Evolutionary conservation across 2,888 invertebrate genomes (phyloP).

Genomic region (Teleiodes luculella): DNA sequence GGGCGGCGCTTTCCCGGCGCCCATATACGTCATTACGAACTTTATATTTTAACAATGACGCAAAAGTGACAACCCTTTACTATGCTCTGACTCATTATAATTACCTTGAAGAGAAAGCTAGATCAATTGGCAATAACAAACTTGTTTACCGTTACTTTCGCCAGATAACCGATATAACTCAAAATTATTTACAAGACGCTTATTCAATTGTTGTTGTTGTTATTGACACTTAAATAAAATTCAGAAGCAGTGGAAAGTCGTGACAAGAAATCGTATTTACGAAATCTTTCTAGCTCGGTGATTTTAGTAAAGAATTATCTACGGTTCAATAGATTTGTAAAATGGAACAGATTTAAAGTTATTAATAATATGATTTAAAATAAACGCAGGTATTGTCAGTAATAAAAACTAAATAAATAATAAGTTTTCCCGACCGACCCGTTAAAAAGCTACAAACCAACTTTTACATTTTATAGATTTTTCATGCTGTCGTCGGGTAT

Average conservation of each 20-base stretch:
- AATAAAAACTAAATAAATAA: no score
- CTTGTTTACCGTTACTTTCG: constrained; percentile 9
- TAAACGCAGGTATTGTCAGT: no score
- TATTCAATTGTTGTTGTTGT: neutral
- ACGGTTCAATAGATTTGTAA: neutral
- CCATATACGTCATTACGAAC: constrained; percentile 6
- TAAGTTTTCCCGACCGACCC: no score
- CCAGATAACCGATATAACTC: neutral
- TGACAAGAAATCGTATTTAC: neutral
- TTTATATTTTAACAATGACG: neutral
- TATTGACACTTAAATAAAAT: neutral
- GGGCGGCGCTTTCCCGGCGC: neutral
- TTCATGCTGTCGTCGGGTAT: no score
- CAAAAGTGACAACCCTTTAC: neutral
- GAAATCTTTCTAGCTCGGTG: neutral
- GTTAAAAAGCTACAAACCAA: no score
- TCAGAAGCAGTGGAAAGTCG: neutral
- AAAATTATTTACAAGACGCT: neutral
- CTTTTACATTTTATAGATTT: no score
- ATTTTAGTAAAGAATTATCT: neutral
- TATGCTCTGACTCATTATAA: neutral
- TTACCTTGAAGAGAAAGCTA: neutral
- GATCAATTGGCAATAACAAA: constrained; percentile 17
- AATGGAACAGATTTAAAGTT: no score
- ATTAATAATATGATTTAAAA: no score